Conservation (phyloP, 2,113 vertebrate genomes). For the Tylochromis polylepis region DNA sequence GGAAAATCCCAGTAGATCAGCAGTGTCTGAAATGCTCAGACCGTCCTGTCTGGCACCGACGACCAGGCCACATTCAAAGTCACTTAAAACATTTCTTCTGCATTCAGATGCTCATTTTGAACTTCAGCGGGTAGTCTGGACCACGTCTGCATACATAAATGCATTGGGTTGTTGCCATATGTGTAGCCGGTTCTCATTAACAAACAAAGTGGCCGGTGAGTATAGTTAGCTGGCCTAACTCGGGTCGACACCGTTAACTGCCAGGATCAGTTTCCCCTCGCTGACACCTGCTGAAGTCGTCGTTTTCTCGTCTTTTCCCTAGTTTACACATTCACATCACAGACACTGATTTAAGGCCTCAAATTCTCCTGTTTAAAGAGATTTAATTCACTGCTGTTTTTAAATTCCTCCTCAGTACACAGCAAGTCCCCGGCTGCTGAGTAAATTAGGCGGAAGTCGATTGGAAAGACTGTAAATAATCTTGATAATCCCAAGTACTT, state of each 20-base stretch:
- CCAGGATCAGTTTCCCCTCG: not conserved
- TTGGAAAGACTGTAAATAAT: not conserved
- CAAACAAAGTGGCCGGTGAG: not conserved
- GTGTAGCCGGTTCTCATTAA: not conserved
- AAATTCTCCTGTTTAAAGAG: not conserved
- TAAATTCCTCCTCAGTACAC: not conserved
- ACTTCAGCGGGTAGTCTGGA: not conserved
- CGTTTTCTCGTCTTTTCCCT: not conserved
- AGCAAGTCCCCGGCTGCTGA: not conserved
- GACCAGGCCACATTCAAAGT: not conserved
- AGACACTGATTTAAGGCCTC: not conserved
- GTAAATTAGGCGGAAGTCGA: not conserved
- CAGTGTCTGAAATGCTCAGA: not conserved
- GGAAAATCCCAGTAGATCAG: not conserved
- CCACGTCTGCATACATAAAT: not conserved
- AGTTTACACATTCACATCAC: not conserved
- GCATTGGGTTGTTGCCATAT: not conserved
- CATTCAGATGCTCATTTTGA: not conserved
- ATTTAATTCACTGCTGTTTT: slow-evolving; percentile 7
- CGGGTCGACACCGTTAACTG: not conserved
- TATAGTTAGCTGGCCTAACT: not conserved
- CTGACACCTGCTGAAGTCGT: not conserved
- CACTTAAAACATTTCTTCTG: not conserved
- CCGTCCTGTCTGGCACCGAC: not conserved
- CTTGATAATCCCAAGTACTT: not conserved